Evolutionary conservation across 2,888 invertebrate species (phyloP).

Genomic region (Yponomeuta plumbellus): DNA sequence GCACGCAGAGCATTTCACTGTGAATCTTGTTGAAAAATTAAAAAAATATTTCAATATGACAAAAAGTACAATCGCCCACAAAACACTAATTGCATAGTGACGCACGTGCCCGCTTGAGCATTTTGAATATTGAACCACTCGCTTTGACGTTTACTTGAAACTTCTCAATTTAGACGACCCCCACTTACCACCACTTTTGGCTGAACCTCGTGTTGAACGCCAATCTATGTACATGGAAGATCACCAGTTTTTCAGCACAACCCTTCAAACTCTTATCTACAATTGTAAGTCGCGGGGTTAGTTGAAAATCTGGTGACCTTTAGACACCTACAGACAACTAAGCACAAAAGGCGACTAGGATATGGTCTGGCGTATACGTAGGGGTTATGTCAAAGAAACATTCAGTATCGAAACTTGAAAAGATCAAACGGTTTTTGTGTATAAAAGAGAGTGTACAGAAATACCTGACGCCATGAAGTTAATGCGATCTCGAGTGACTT

Average conservation of each 20-base stretch:
- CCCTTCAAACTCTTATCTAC: background rate
- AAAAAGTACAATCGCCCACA: background rate
- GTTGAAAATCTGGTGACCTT: background rate
- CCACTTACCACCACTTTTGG: slow-evolving; percentile 15
- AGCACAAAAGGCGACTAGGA: too few relatives aligned
- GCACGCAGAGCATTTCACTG: too few relatives aligned
- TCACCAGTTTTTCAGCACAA: background rate
- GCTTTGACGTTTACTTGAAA: slow-evolving; percentile 7
- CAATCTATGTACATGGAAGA: slow-evolving; percentile 1
- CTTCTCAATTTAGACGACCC: slow-evolving; percentile 6
- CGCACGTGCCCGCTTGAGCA: background rate
- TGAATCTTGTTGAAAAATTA: too few relatives aligned
- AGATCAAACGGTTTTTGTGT: slow-evolving; percentile 49
- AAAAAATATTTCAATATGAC: background rate
- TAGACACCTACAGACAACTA: too few relatives aligned
- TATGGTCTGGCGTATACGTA: slow-evolving; percentile 24
- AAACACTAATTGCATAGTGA: slow-evolving; percentile 5
- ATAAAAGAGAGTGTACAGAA: background rate
- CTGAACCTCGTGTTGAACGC: background rate
- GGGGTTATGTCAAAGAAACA: slow-evolving; percentile 66
- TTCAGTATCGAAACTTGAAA: slow-evolving; percentile 64
- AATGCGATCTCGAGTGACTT: slow-evolving; percentile 17
- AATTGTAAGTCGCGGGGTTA: background rate
- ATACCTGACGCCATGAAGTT: background rate
- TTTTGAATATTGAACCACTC: slow-evolving; percentile 7